Conservation (phyloP, 2,888 invertebrate species). For the Agrochola lychnidis region DNA sequence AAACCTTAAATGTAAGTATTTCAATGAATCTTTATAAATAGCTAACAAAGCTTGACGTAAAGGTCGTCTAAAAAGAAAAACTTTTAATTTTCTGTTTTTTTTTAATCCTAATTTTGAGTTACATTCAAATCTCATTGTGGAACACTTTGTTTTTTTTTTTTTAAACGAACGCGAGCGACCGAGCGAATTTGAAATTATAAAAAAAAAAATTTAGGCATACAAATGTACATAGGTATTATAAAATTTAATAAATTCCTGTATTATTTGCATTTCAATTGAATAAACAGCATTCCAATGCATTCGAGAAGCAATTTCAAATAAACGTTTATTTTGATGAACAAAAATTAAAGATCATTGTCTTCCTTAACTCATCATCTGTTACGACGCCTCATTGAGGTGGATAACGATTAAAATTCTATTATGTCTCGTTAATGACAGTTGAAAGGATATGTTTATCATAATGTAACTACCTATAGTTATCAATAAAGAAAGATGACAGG, state of each 20-base stretch:
- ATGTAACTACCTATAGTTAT: not conserved
- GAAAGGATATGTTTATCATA: constrained; percentile 42
- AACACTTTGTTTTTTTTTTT: not conserved
- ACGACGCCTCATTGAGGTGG: too few species aligned
- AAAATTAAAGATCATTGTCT: not conserved
- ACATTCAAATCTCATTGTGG: not conserved
- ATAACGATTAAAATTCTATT: too few species aligned
- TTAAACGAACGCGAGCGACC: too few species aligned
- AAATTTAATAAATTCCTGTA: not conserved
- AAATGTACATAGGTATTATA: not conserved
- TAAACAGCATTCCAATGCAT: not conserved
- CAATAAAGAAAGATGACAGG: constrained; percentile 15
- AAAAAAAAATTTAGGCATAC: not conserved
- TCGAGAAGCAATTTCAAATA: not conserved
- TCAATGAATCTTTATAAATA: too few species aligned
- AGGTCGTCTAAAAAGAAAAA: too few species aligned
- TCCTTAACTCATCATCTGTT: too few species aligned
- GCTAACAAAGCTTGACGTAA: not conserved
- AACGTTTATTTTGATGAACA: not conserved
- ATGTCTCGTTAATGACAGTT: too few species aligned
- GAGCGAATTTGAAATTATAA: not conserved
- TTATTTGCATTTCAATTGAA: not conserved
- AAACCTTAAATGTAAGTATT: too few species aligned
- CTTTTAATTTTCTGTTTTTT: not conserved
- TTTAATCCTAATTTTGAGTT: not conserved